Percentiles rank a stretch among this genome's conserved stretches.
phyloP scores from a whole-genome alignment of 2,888 invertebrate species.

The Ephialtes manifestator region DNA sequence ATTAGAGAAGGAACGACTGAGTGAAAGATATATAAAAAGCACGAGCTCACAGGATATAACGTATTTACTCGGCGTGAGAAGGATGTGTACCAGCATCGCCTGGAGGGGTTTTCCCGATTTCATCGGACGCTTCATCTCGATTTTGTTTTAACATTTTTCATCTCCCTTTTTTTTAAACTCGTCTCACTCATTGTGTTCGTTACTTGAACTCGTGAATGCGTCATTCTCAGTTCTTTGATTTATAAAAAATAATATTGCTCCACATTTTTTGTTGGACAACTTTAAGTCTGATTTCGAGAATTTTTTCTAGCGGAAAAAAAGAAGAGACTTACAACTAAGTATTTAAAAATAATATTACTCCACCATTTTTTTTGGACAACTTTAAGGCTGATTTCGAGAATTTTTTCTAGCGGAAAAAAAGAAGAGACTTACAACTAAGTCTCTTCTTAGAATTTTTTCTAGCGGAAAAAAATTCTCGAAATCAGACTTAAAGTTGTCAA shows the following conservation, averaged over 20 bases:
- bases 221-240: background rate
- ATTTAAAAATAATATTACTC: no score
- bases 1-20: slow-evolving; percentile 41
- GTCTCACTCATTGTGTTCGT: background rate
- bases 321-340: no score
- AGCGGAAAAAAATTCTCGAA: no score
- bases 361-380: no score
- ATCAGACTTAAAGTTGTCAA: no score
- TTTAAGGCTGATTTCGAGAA: no score
- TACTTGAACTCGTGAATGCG: background rate
- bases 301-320: no score
- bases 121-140: slow-evolving; percentile 20
- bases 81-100: slow-evolving; percentile 1
- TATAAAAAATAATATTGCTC: background rate
- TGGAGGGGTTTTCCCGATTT: slow-evolving; percentile 14
- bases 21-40: slow-evolving; percentile 25
- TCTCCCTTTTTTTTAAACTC: background rate
- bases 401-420: no score
- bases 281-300: no score
- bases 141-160: slow-evolving; percentile 16
- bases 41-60: slow-evolving; percentile 14
- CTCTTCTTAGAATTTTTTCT: no score
- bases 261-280: background rate
- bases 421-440: no score
- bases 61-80: slow-evolving; percentile 34